Evolutionary conservation across 2,113 vertebrate species (phyloP), one percentile per base, ranked within the genome.

Genomic region (Ophiodon elongatus): DNA sequence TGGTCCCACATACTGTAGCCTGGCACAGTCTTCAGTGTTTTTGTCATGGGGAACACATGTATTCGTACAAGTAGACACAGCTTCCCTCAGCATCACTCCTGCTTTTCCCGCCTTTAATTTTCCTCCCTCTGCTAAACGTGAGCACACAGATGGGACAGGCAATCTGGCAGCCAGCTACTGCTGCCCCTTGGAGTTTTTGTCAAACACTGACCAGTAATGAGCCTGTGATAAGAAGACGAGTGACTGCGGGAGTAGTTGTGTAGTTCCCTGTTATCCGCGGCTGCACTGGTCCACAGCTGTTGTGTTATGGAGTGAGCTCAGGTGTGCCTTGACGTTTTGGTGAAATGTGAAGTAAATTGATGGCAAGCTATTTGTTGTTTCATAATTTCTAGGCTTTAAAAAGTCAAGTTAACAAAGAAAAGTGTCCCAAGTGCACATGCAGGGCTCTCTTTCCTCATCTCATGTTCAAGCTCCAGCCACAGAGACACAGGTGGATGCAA

Each of bases 111-210:
- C 75, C 67, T 72, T 83, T 88, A 83, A 89, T 89, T 80, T 89
- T 85, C 86, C 74, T 87, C 90, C 68, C 90, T 83, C 73, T 64
- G 19, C 87, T 71, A 80, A 89, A 93, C 92, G 90, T 93, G 93
- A 92, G 93, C 33, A 29, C 75, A 76, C 88, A 82, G 84, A 90
- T 23, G 72, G 67, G 68, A 88, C 84, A 81, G 87, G n/a, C 91
- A 93, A 93, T 94, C 90, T 93, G 88, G 69, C 69, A 70, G 72
- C 78, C 80, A 39, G 87, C 80, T 82, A 77, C 87, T 6, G 66
- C 82, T 67, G 71, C 79, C 77, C 73, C 83, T 83, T 8, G 56
- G 88, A 85, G 84, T 76, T 82, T 78, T 76, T 81, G 82, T 86
- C 86, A 76, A 76, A 87, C 84, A 65, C 74, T 86, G 85, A 66